phyloP scores from a whole-genome alignment of 2,113 vertebrate genomes.

The Psammodynastes pulverulentus region DNA sequence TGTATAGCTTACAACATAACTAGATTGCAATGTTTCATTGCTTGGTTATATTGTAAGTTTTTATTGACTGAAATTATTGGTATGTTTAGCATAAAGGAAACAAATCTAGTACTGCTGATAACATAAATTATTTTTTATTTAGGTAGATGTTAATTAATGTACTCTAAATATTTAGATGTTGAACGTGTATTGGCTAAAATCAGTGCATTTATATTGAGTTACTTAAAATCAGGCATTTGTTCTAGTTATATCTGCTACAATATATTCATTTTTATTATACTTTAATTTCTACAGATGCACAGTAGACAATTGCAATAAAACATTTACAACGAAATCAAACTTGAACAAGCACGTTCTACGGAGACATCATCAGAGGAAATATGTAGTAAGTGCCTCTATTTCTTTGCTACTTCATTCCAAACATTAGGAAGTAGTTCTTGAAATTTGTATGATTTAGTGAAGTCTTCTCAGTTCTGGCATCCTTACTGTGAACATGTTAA shows the following conservation, averaged over 20 bases:
- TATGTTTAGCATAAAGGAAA: not conserved
- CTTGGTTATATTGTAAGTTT: not conserved
- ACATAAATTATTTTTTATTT: not conserved
- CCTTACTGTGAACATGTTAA: not conserved
- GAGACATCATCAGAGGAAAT: conserved; percentile 75
- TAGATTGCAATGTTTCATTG: not conserved
- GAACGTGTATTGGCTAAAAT: not conserved
- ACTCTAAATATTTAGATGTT: not conserved
- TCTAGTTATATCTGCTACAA: not conserved
- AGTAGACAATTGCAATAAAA: conserved; percentile 73
- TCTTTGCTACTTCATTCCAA: not conserved
- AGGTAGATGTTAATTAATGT: not conserved
- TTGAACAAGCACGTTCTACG: conserved; percentile 83
- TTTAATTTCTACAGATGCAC: conserved; percentile 74
- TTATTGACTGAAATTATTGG: not conserved
- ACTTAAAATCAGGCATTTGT: not conserved
- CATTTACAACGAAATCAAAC: conserved; percentile 77
- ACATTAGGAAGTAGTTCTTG: not conserved
- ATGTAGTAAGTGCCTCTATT: conserved; percentile 70
- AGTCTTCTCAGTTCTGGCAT: not conserved
- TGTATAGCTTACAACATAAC: too few relatives aligned
- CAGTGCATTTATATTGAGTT: not conserved
- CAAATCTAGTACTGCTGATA: not conserved
- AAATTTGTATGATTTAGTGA: not conserved
- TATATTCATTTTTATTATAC: not conserved